A percentile compares a stretch with the other conserved stretches of the same genome.
Conservation (phyloP, 2,888 invertebrate species). For the Synanthedon myopaeformis region DNA sequence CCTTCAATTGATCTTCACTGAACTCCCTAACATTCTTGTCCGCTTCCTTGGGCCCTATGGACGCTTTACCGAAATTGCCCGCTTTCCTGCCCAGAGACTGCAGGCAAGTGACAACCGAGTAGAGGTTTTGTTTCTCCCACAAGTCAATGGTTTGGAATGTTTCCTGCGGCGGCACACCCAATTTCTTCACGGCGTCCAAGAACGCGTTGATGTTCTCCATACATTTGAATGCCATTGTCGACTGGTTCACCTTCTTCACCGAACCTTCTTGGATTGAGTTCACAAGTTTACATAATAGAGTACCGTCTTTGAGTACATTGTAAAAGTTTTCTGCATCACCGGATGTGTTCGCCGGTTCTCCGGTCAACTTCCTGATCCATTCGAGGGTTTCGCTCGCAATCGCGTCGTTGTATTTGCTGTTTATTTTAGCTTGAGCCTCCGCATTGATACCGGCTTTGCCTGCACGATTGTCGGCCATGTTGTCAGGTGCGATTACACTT, state of each 20-base stretch:
- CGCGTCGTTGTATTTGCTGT: slow-evolving; percentile 96
- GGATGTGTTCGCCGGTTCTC: slow-evolving; percentile 82
- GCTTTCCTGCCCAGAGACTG: slow-evolving; percentile 95
- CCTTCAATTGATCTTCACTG: slow-evolving; percentile 91
- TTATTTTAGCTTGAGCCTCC: slow-evolving; percentile 75
- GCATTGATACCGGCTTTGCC: slow-evolving; percentile 65
- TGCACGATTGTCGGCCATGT: slow-evolving; percentile 63
- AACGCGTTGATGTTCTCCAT: slow-evolving; percentile 99
- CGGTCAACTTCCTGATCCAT: slow-evolving; percentile 91
- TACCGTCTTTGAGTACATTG: slow-evolving; percentile 90
- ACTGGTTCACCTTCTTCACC: slow-evolving; percentile 92
- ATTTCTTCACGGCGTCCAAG: slow-evolving; percentile 81
- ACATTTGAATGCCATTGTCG: slow-evolving; percentile 94
- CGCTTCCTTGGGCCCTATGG: slow-evolving; percentile 95
- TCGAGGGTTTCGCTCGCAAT: slow-evolving; percentile 91
- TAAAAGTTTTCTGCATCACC: slow-evolving; percentile 93
- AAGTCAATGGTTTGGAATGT: slow-evolving; percentile 98
- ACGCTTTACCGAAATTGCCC: slow-evolving; percentile 84
- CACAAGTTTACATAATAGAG: slow-evolving; percentile 88
- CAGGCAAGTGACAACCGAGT: slow-evolving; percentile 95
- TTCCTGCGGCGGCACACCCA: slow-evolving; percentile 94
- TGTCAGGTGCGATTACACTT: slow-evolving; percentile 48
- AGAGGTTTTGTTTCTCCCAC: slow-evolving; percentile 96
- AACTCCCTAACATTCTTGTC: slow-evolving; percentile 94
- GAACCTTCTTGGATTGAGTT: slow-evolving; percentile 88